These are phyloP conservation scores for Alviniconcha strummeri DNA, from an alignment of 2,888 invertebrate genomes.

Conservation along the genomic window DNA sequence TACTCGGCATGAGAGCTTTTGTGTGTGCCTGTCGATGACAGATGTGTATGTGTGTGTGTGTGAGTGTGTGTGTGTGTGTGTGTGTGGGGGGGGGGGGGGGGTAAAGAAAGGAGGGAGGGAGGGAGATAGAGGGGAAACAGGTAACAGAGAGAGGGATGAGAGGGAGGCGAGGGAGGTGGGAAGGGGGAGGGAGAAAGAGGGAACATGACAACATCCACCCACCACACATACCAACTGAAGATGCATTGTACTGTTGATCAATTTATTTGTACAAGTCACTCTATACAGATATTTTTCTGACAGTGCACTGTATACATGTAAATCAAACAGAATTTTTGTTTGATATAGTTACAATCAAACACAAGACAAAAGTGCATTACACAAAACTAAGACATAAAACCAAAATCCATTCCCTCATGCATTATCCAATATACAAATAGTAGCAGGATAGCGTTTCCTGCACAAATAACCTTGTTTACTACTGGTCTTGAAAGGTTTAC, in stretches of 20 bases:
- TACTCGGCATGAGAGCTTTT: too few species aligned
- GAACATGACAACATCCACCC: not conserved
- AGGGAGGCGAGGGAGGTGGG: not conserved
- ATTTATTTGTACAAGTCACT: constrained; percentile 30
- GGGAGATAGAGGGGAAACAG: too few species aligned
- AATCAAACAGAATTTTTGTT: not conserved
- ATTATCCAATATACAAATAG: too few species aligned
- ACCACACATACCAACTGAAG: not conserved
- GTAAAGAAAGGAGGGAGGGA: not conserved
- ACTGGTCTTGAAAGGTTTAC: too few species aligned
- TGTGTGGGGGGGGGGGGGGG: not conserved
- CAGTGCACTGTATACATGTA: constrained; percentile 7
- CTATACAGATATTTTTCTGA: constrained; percentile 26
- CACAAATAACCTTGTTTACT: too few species aligned
- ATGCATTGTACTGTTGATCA: not conserved
- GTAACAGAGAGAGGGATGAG: not conserved
- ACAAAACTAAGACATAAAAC: not conserved
- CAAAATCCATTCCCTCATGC: not conserved
- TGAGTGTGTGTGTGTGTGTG: too few species aligned
- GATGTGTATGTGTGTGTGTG: too few species aligned
- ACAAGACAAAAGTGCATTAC: not conserved
- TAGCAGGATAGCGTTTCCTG: too few species aligned
- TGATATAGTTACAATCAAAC: not conserved
- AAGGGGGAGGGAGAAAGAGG: not conserved
- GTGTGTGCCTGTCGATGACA: too few species aligned